Conservation (phyloP, 1,140 invertebrate species). For the Drosophila albomicans region DNA sequence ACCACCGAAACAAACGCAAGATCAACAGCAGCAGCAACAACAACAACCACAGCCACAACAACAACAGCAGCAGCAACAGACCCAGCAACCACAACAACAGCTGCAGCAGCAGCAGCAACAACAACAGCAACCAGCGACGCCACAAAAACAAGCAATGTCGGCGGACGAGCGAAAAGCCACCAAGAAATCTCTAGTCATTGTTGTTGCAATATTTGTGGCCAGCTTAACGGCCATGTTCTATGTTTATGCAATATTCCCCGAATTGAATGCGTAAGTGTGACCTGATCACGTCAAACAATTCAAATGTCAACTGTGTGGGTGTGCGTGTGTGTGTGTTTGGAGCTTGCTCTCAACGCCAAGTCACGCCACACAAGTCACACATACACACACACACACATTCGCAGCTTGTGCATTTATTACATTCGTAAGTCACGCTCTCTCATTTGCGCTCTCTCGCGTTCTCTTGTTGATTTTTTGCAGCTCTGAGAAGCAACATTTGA, state of each 20-base stretch:
- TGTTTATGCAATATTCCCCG: constrained; percentile 92
- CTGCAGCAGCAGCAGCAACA: constrained; percentile 20
- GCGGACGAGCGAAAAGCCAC: constrained; percentile 79
- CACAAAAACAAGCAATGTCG: constrained; percentile 74
- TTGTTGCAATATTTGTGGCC: constrained; percentile 73
- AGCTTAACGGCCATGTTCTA: constrained; percentile 79
- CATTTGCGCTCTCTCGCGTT: constrained; percentile 2
- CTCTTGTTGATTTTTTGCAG: constrained; percentile 87
- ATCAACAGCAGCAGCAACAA: constrained; percentile 7
- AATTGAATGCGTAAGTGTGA: constrained; percentile 93
- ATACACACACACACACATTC: constrained; percentile 20
- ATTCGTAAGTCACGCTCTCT: constrained; percentile 20
- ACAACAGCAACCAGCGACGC: constrained; percentile 29
- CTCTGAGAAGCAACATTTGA: constrained; percentile 94
- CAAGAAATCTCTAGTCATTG: constrained; percentile 82
- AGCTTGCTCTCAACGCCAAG: constrained; percentile 30
- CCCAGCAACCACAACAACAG: constrained; percentile 11
- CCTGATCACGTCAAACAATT: constrained; percentile 4
- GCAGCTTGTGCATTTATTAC: constrained; percentile 23
- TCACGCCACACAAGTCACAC: constrained; percentile 61
- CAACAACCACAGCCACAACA: constrained; percentile 10
- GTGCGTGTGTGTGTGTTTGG: background rate
- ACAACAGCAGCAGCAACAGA: constrained; percentile 7
- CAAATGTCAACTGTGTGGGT: background rate
- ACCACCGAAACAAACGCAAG: constrained; percentile 38